Evolutionary conservation across 2,113 vertebrate species (phyloP).

Genomic region (Ovis aries): DNA sequence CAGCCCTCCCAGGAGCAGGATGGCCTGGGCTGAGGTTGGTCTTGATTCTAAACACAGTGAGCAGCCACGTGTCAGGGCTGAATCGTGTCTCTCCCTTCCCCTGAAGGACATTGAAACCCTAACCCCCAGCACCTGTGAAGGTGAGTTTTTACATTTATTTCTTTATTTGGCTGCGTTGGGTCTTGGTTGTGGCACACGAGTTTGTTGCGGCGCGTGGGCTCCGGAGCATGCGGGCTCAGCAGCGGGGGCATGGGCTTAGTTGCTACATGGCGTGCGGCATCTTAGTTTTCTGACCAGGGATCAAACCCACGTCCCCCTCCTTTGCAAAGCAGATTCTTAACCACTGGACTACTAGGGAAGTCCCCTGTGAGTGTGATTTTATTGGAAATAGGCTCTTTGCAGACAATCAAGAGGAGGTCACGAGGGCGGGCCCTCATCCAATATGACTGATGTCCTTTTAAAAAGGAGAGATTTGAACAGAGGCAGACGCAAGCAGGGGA

Average conservation of each 20-base stretch:
- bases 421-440: not conserved
- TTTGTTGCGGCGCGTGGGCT: rapidly evolving
- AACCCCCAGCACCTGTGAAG: not conserved
- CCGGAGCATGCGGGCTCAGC: rapidly evolving
- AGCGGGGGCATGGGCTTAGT: not conserved
- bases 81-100: not conserved
- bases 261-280: not conserved
- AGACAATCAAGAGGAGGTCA: not conserved
- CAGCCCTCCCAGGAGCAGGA: not conserved
- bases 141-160: not conserved
- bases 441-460: not conserved
- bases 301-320: rapidly evolving
- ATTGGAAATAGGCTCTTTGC: not conserved
- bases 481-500: not conserved
- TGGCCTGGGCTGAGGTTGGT: not conserved
- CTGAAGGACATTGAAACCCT: not conserved
- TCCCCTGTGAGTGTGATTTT: not conserved
- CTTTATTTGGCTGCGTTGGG: not conserved
- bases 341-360: not conserved
- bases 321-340: not conserved
- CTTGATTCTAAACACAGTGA: not conserved
- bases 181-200: not conserved
- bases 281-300: not conserved
- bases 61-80: not conserved
- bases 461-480: not conserved